phyloP scores from a whole-genome alignment of 1,140 invertebrate genomes.

The Ceratosolen solmsi region DNA sequence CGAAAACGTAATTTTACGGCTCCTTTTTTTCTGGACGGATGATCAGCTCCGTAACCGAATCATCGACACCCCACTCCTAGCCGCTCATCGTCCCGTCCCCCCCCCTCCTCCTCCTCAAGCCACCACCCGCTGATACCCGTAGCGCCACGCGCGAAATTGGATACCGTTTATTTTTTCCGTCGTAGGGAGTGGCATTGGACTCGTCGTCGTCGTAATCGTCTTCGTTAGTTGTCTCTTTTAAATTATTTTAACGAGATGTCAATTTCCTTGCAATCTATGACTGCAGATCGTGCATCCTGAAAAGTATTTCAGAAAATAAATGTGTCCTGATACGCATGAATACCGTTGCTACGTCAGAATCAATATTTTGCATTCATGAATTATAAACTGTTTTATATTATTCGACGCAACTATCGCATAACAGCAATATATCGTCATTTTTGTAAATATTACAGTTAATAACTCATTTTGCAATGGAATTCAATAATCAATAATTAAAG shows the following conservation, averaged over 20 bases:
- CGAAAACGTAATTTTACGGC: slow-evolving; percentile 35
- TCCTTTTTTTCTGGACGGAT: slow-evolving; percentile 19
- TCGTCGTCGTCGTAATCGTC: background rate
- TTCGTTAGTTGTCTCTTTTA: too few species aligned
- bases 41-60: slow-evolving; percentile 4
- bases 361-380: background rate
- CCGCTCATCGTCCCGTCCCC: too few species aligned
- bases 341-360: background rate
- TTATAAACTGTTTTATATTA: background rate
- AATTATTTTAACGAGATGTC: background rate
- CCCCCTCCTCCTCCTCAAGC: background rate
- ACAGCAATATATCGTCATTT: background rate
- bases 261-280: too few species aligned
- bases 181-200: background rate
- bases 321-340: too few species aligned
- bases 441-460: background rate
- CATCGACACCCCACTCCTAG: background rate
- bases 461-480: too few species aligned
- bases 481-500: too few species aligned
- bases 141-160: background rate
- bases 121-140: background rate
- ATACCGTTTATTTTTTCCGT: slow-evolving; percentile 22
- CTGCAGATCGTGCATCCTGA: too few species aligned
- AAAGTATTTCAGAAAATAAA: background rate
- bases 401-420: background rate